A percentile compares a stretch with the other conserved stretches of the same genome.
These are phyloP conservation scores for Anthrax anthrax DNA, from an alignment of 2,888 invertebrate species.

Conservation along the genomic window DNA sequence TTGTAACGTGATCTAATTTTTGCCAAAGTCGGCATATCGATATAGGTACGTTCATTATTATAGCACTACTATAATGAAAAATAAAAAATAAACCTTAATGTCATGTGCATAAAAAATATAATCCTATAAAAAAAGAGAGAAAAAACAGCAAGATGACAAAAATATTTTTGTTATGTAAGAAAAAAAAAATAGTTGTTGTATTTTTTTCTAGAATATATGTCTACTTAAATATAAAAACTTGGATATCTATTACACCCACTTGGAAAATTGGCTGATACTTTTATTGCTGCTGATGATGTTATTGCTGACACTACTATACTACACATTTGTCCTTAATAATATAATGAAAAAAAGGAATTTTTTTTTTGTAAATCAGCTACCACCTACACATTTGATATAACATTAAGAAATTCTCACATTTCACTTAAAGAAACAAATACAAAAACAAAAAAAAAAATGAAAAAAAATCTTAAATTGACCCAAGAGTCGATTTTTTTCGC, in stretches of 20 bases:
- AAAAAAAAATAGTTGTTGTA: not conserved
- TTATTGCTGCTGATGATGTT: not conserved
- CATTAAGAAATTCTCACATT: not conserved
- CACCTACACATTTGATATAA: not conserved
- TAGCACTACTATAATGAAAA: too few relatives aligned
- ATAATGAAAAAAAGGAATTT: not conserved
- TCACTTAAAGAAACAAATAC: not conserved
- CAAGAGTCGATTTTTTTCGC: not conserved
- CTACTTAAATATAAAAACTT: not conserved
- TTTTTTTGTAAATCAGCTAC: not conserved
- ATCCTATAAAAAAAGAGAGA: too few relatives aligned
- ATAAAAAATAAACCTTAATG: too few relatives aligned
- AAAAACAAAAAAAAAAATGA: not conserved
- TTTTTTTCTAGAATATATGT: too few relatives aligned
- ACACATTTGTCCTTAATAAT: too few relatives aligned
- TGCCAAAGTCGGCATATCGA: not conserved
- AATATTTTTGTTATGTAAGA: too few relatives aligned
- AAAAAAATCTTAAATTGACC: not conserved
- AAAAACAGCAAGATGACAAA: not conserved
- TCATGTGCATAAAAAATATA: too few relatives aligned
- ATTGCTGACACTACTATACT: not conserved
- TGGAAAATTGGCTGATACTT: not conserved
- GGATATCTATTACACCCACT: not conserved
- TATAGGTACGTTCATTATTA: too few relatives aligned
- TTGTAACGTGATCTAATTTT: conserved; percentile 6